Evolutionary conservation across 2,797 vertebrate species (phyloP).

Genomic region (Podarcis lilfordi): DNA sequence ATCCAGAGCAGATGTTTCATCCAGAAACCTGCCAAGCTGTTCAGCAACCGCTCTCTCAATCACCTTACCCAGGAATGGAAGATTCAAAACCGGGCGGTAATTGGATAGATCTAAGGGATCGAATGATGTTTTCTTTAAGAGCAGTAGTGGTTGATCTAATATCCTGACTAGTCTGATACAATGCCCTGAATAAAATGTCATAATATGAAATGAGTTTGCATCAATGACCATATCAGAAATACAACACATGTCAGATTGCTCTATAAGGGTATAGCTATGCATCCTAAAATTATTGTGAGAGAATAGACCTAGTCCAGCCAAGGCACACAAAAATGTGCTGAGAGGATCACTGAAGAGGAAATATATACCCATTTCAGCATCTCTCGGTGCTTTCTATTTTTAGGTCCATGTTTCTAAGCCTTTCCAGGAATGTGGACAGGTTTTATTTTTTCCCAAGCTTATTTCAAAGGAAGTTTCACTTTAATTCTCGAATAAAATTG

Average conservation of each 20-base stretch:
- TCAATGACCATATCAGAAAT: background rate
- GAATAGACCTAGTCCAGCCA: background rate
- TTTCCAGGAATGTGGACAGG: background rate
- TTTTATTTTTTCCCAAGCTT: background rate
- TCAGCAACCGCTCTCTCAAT: no score
- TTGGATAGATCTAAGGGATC: no score
- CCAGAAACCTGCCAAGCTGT: no score
- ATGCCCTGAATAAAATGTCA: background rate
- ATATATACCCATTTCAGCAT: background rate
- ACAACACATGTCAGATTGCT: background rate
- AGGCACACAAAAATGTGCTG: background rate
- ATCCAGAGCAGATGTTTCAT: no score
- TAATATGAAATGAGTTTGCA: background rate
- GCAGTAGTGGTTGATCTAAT: no score
- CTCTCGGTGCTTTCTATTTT: background rate
- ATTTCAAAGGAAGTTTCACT: constrained; percentile 25
- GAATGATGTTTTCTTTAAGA: no score
- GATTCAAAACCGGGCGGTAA: no score
- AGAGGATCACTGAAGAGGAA: background rate
- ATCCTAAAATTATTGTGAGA: background rate
- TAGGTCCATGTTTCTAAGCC: background rate
- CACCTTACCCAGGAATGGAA: no score
- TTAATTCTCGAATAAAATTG: background rate
- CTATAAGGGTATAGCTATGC: background rate
- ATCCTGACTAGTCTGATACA: background rate